Conservation (phyloP, 1,140 invertebrate genomes). For the Solenopsis invicta region DNA sequence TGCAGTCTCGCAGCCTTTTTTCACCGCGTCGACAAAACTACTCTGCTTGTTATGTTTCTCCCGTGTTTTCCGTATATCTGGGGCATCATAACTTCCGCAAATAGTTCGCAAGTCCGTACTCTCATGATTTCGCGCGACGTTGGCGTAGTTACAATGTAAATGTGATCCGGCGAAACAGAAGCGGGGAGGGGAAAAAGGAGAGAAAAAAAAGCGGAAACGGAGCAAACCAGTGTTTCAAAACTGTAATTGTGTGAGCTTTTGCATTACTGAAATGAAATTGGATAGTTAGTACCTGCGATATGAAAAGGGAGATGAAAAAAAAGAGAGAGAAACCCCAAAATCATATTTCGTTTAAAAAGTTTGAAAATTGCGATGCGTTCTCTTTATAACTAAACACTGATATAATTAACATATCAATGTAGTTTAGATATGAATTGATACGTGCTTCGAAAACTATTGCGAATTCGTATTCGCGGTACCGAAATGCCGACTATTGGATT, state of each 20-base stretch:
- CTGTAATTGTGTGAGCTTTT: conserved; percentile 35
- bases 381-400: not conserved
- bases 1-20: conserved; percentile 32
- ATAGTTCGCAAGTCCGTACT: conserved; percentile 47
- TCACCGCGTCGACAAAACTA: conserved; percentile 44
- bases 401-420: not conserved
- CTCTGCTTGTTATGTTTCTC: conserved; percentile 56
- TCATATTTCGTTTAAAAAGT: not conserved
- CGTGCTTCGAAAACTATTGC: conserved; percentile 10
- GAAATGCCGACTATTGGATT: conserved; percentile 24
- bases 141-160: conserved; percentile 42
- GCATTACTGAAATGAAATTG: conserved; percentile 18
- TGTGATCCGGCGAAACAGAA: conserved; percentile 29
- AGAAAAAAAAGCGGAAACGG: not conserved
- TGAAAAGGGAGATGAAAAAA: conserved; percentile 2
- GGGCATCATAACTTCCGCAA: conserved; percentile 43
- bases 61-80: conserved; percentile 40
- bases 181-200: not conserved
- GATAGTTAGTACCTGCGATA: not conserved
- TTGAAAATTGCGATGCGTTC: not conserved
- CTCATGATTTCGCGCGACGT: conserved; percentile 34
- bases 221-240: conserved; percentile 10
- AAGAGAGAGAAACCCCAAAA: not conserved
- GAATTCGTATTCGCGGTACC: conserved; percentile 32
- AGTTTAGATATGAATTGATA: not conserved